phyloP scores from a whole-genome alignment of 37 sponge, comb jelly and placozoan species.

The Mnemiopsis leidyi region DNA sequence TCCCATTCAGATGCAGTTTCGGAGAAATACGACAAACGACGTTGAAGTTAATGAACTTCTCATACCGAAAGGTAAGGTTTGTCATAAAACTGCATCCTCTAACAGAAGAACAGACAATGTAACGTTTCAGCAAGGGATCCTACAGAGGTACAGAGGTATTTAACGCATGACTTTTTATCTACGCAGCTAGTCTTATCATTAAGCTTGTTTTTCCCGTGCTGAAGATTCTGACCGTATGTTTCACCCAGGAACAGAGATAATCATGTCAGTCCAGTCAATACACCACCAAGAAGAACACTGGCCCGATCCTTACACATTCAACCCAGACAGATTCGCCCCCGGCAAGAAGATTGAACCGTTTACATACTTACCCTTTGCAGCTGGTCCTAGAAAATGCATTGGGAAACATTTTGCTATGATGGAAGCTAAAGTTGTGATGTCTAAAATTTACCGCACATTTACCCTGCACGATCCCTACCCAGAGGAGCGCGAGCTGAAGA shows the following conservation, averaged over 20 bases:
- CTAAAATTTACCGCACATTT: background rate
- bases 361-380: constrained; percentile 27
- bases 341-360: background rate
- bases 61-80: constrained; percentile 28
- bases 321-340: constrained; percentile 31
- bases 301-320: background rate
- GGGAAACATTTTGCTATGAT: constrained; percentile 47
- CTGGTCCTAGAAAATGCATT: constrained; percentile 24
- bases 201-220: too few relatives aligned
- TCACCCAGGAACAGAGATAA: background rate
- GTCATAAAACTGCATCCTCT: too few relatives aligned
- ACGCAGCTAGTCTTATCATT: too few relatives aligned
- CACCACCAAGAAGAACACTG: background rate
- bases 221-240: too few relatives aligned
- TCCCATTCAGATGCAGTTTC: background rate
- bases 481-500: background rate
- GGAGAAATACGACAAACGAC: background rate
- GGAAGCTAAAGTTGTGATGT: constrained; percentile 36
- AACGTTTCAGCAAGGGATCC: too few relatives aligned
- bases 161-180: too few relatives aligned
- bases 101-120: too few relatives aligned
- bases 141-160: too few relatives aligned
- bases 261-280: background rate
- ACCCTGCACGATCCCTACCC: constrained; percentile 1
- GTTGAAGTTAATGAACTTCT: background rate